phyloP scores from a whole-genome alignment of 2,888 invertebrate species.

The Alloscopus bannaensis region DNA sequence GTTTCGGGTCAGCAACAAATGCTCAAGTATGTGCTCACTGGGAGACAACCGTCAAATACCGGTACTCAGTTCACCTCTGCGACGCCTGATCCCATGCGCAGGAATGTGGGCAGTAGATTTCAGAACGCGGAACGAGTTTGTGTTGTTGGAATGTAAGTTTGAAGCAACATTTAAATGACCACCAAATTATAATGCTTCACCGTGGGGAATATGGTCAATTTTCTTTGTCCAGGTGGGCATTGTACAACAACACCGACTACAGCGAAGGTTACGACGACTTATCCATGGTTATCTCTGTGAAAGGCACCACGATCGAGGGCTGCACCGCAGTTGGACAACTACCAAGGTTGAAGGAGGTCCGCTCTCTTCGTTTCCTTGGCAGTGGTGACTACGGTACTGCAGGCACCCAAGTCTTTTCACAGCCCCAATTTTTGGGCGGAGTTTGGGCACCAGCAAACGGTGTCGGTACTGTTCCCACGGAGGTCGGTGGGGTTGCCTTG shows the following conservation, averaged over 20 bases:
- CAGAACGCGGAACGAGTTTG: slow-evolving; percentile 26
- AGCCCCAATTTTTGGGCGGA: slow-evolving; percentile 41
- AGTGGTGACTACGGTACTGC: not conserved
- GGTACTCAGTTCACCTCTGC: too few species aligned
- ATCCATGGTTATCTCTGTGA: slow-evolving; percentile 42
- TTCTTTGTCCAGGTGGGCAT: slow-evolving; percentile 46
- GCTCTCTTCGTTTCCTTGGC: slow-evolving; percentile 29
- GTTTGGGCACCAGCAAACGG: slow-evolving; percentile 2
- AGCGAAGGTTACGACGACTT: slow-evolving; percentile 41
- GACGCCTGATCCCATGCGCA: too few species aligned
- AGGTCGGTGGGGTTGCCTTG: slow-evolving; percentile 32
- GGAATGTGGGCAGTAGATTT: slow-evolving; percentile 24
- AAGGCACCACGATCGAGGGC: slow-evolving; percentile 19
- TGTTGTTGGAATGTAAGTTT: slow-evolving; percentile 39
- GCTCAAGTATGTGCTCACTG: too few species aligned
- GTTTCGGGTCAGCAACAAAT: too few species aligned
- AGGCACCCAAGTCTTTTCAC: slow-evolving; percentile 29
- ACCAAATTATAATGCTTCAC: not conserved
- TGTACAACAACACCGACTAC: slow-evolving; percentile 39
- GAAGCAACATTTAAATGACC: not conserved
- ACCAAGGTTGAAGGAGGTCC: slow-evolving; percentile 24
- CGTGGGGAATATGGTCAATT: slow-evolving; percentile 2
- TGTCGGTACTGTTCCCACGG: not conserved
- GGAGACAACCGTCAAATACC: too few species aligned
- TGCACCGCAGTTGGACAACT: slow-evolving; percentile 32